Conservation (phyloP, 2,113 vertebrate genomes). For the Pagrus major region DNA sequence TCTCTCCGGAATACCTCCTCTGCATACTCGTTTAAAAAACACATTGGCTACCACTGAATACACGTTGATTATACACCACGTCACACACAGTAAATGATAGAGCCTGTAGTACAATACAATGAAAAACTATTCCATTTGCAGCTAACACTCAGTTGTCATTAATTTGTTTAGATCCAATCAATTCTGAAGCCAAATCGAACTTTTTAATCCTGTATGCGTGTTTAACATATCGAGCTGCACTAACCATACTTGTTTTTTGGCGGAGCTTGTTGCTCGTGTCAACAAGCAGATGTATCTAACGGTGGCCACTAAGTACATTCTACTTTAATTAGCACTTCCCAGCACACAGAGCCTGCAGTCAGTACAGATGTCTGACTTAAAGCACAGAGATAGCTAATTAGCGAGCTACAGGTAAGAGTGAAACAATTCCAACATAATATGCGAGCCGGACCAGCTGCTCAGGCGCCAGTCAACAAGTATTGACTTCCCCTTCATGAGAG, state of each 20-base stretch:
- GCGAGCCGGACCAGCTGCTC: conserved; percentile 26
- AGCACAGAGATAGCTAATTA: conserved; percentile 35
- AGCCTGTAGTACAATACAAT: background rate
- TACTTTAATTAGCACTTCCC: conserved; percentile 33
- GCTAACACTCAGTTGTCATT: background rate
- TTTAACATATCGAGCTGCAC: background rate
- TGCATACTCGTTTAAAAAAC: background rate
- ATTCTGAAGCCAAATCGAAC: background rate
- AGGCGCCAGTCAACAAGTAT: conserved; percentile 13
- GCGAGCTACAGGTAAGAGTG: conserved; percentile 18
- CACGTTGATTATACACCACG: background rate
- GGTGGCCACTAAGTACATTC: conserved; percentile 24
- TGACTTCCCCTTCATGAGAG: background rate
- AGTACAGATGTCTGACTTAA: conserved; percentile 47
- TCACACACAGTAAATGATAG: background rate
- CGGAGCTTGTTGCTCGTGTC: conserved; percentile 25
- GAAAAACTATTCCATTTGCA: background rate
- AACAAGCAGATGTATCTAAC: conserved; percentile 38
- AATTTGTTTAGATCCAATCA: background rate
- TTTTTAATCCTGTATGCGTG: background rate
- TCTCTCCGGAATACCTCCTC: background rate
- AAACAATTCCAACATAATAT: conserved; percentile 26
- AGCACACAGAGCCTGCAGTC: conserved; percentile 28
- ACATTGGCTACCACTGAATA: background rate
- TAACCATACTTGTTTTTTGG: conserved; percentile 7